Conservation (phyloP, 1,140 invertebrate species). For the Hesperophylax magnus region DNA sequence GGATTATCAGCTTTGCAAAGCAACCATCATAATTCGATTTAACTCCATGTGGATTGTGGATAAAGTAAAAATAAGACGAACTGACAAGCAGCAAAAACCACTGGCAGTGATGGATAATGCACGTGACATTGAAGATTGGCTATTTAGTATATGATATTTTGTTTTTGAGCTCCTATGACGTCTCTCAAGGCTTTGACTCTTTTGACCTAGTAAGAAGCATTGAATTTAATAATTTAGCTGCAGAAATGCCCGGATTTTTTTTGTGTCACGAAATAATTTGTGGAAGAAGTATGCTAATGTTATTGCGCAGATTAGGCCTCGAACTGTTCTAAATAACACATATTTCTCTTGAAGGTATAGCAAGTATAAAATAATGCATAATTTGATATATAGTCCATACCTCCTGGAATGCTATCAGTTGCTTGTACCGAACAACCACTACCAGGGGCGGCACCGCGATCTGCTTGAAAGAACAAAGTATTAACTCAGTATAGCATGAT, state of each 20-base stretch:
- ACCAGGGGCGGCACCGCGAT: too few relatives aligned
- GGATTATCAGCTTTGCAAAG: too few relatives aligned
- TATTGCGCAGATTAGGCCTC: too few relatives aligned
- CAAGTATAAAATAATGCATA: too few relatives aligned
- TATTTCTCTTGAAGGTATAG: too few relatives aligned
- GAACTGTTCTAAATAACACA: too few relatives aligned
- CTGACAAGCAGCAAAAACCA: neutral
- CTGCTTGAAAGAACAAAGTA: too few relatives aligned
- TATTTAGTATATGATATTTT: neutral
- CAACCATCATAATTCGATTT: neutral
- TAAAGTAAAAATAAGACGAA: constrained; percentile 10
- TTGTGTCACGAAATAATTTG: neutral
- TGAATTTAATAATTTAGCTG: neutral
- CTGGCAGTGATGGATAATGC: constrained; percentile 16
- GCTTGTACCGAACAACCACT: too few relatives aligned
- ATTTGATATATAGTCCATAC: too few relatives aligned
- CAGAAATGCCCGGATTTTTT: constrained; percentile 5
- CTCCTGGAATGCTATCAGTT: too few relatives aligned
- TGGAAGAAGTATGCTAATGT: too few relatives aligned
- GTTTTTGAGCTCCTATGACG: neutral
- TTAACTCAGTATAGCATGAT: too few relatives aligned
- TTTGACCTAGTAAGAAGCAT: constrained; percentile 1
- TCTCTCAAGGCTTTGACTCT: constrained; percentile 7
- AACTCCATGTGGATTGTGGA: neutral
- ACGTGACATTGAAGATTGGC: constrained; percentile 12